Conservation (phyloP, 1,140 invertebrate genomes). For the Drosophila orosa region DNA sequence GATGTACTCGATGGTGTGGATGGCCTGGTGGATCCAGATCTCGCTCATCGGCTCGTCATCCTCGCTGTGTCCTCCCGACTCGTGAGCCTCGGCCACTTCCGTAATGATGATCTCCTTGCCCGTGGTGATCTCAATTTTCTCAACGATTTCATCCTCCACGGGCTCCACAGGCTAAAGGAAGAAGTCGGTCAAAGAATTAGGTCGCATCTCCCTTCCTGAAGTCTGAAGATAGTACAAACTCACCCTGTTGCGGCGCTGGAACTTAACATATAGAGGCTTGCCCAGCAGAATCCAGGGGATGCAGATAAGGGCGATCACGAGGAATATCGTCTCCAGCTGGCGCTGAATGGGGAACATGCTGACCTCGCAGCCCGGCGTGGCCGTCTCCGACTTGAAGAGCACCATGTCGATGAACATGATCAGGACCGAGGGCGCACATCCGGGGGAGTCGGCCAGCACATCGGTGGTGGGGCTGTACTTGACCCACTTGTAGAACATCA, state of each 20-base stretch:
- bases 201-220: fast-evolving
- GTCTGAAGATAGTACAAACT: background rate
- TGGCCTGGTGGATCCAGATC: constrained; percentile 95
- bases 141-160: constrained; percentile 57
- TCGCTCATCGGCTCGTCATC: constrained; percentile 90
- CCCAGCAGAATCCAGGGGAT: constrained; percentile 96
- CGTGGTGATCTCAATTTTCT: constrained; percentile 65
- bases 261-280: constrained; percentile 91
- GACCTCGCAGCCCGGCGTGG: constrained; percentile 86
- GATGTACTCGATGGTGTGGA: constrained; percentile 98
- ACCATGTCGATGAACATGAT: constrained; percentile 97
- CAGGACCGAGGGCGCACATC: constrained; percentile 94
- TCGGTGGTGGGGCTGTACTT: constrained; percentile 87
- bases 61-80: constrained; percentile 85
- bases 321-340: constrained; percentile 89
- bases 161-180: constrained; percentile 13
- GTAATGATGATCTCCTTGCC: constrained; percentile 70
- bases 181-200: background rate
- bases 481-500: constrained; percentile 97
- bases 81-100: constrained; percentile 53
- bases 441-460: constrained; percentile 85
- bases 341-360: constrained; percentile 91
- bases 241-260: constrained; percentile 54
- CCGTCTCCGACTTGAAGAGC: constrained; percentile 87
- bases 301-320: constrained; percentile 91